Evolutionary conservation across 2,797 vertebrate genomes (phyloP), one percentile per base, ranked within the genome.

Genomic region (Spheniscus humboldti): DNA sequence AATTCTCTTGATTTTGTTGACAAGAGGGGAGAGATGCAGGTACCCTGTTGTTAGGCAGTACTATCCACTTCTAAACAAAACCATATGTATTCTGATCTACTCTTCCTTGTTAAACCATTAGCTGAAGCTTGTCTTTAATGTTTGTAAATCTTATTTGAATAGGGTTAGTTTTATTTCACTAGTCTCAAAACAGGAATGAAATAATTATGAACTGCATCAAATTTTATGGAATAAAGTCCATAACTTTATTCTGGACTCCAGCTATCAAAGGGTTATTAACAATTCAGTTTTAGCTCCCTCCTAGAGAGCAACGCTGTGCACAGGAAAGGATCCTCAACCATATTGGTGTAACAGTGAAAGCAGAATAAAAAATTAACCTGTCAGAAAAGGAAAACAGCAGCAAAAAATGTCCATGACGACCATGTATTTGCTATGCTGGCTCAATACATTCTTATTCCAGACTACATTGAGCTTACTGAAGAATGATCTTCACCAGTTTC

Each of bases 381-480:
- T 79, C 87, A 92, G 53, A 92, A 93, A 93, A 88, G 12, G 60
- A 87, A 88, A 96, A 93, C 62, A 91, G 30, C 68, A 86, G 83
- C 55, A 94, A 90, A 95, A 96, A 88, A 80, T 64, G 31, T 31
- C 57, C 27, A 11, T 39, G 2, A 68, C 15, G 22, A 59, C 48
- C 59, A 39, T 37, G 43, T 76, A 91, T 95, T 94, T 97, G 39
- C 60, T 91, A 39, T 88, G 73, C 77, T 96, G 59, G 56, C 63
- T 96, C 94, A 95, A 88, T 96, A 90, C 81, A 95, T 96, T 94
- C 75, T 89, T 91, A 86, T 91, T 95, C 81, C 86, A 88, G 77
- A 89, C 83, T 90, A 31, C 50, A 82, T 16, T 96, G 91, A 94
- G 94, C 86, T 93, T 91, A 86, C n/a, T 94, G 93, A 97, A 82